These are phyloP conservation scores for Girardinus metallicus DNA, from an alignment of 2,797 vertebrate species.

Conservation along the genomic window DNA sequence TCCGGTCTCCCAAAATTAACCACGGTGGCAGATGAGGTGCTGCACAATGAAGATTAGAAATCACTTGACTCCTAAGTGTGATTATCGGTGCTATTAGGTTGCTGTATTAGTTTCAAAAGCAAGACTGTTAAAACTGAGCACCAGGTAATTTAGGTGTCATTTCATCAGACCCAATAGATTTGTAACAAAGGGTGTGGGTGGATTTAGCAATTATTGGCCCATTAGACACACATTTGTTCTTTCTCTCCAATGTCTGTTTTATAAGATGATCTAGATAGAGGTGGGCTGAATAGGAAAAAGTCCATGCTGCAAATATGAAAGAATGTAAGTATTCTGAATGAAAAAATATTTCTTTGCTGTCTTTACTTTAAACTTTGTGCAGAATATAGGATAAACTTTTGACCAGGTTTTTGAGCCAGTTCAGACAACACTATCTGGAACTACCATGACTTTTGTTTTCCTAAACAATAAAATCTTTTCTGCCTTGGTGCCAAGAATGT, in stretches of 20 bases:
- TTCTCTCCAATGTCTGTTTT: not conserved
- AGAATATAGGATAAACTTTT: constrained; percentile 45
- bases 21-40: constrained; percentile 34
- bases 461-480: not conserved
- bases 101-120: constrained; percentile 62
- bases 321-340: not conserved
- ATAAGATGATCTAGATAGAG: not conserved
- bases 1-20: constrained; percentile 49
- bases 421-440: not conserved
- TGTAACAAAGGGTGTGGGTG: constrained; percentile 43
- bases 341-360: constrained; percentile 38
- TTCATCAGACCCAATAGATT: constrained; percentile 25
- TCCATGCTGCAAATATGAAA: constrained; percentile 9
- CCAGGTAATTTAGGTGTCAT: constrained; percentile 13
- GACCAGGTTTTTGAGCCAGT: not conserved
- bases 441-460: not conserved
- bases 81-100: constrained; percentile 57
- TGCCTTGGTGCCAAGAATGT: constrained; percentile 12
- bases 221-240: constrained; percentile 41
- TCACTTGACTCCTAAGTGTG: constrained; percentile 55
- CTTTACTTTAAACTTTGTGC: constrained; percentile 28
- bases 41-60: constrained; percentile 65
- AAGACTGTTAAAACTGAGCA: constrained; percentile 53
- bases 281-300: not conserved
- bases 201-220: constrained; percentile 44